Percentiles rank a stretch among this genome's conserved stretches.
Conservation (phyloP, 1,140 invertebrate genomes). For the Pseudomyrmex dendroicus region DNA sequence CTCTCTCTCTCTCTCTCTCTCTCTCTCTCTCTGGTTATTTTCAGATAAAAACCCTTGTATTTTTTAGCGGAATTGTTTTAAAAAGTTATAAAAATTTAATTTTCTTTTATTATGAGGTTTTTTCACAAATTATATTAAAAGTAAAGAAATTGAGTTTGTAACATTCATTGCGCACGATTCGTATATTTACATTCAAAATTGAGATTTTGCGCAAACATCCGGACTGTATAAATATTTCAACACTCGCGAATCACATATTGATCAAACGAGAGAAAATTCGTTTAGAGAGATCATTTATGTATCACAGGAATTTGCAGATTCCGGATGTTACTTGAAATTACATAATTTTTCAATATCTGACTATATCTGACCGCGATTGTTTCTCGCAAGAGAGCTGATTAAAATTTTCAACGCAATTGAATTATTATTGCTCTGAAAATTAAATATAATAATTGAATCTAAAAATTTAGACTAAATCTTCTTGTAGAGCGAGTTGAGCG, state of each 20-base stretch:
- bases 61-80: too few relatives aligned
- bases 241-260: conserved; percentile 7
- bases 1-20: too few relatives aligned
- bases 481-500: too few relatives aligned
- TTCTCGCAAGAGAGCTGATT: background rate
- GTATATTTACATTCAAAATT: conserved; percentile 8
- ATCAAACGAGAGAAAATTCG: background rate
- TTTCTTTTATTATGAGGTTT: background rate
- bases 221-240: conserved; percentile 13
- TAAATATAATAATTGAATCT: too few relatives aligned
- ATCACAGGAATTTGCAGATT: conserved; percentile 22
- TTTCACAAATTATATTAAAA: background rate
- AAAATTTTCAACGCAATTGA: conserved; percentile 1
- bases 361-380: background rate
- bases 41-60: too few relatives aligned
- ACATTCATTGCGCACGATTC: background rate
- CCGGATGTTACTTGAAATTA: conserved; percentile 32
- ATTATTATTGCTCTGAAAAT: too few relatives aligned
- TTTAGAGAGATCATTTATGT: conserved; percentile 21
- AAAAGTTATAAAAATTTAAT: background rate
- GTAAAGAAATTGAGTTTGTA: background rate
- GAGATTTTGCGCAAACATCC: background rate
- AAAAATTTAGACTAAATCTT: conserved; percentile 14
- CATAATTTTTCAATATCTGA: conserved; percentile 2
- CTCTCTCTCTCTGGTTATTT: too few relatives aligned